phyloP scores from a whole-genome alignment of 2,888 invertebrate genomes.

The Gryllus longicercus region DNA sequence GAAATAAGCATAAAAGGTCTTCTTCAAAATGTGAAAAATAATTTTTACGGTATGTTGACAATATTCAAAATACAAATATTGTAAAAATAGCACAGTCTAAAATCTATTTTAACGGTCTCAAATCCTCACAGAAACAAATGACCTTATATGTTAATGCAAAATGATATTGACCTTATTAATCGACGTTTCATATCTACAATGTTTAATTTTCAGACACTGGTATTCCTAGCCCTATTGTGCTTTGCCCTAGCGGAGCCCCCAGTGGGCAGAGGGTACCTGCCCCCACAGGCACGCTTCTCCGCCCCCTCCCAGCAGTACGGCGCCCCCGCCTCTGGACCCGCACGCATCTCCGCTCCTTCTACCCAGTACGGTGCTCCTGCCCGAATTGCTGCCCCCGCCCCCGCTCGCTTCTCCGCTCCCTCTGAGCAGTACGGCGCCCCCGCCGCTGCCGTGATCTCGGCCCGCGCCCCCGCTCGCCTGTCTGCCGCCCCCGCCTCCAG shows the following conservation, averaged over 20 bases:
- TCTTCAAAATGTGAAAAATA: too few species aligned
- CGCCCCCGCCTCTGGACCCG: slow-evolving; percentile 28
- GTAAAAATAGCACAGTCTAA: too few species aligned
- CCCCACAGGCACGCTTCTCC: neutral
- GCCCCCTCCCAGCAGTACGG: slow-evolving; percentile 26
- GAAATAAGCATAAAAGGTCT: too few species aligned
- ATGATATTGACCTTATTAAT: too few species aligned
- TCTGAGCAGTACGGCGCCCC: neutral
- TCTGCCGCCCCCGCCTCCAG: neutral
- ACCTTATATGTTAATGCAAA: too few species aligned
- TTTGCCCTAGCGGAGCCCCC: neutral
- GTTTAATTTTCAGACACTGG: too few species aligned
- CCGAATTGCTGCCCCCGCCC: slow-evolving; percentile 18
- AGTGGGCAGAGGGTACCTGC: neutral
- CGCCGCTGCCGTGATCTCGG: neutral
- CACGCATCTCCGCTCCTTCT: slow-evolving; percentile 19
- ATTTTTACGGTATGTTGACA: too few species aligned
- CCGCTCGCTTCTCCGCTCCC: slow-evolving; percentile 28
- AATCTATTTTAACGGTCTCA: too few species aligned
- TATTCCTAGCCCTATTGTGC: too few species aligned
- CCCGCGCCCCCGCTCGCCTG: neutral
- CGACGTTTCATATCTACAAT: too few species aligned
- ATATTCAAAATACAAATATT: too few species aligned
- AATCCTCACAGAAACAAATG: too few species aligned
- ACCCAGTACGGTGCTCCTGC: slow-evolving; percentile 33